Base-by-base conservation (phyloP, 2,888 invertebrate species). In the Pandemis corylana region DNA sequence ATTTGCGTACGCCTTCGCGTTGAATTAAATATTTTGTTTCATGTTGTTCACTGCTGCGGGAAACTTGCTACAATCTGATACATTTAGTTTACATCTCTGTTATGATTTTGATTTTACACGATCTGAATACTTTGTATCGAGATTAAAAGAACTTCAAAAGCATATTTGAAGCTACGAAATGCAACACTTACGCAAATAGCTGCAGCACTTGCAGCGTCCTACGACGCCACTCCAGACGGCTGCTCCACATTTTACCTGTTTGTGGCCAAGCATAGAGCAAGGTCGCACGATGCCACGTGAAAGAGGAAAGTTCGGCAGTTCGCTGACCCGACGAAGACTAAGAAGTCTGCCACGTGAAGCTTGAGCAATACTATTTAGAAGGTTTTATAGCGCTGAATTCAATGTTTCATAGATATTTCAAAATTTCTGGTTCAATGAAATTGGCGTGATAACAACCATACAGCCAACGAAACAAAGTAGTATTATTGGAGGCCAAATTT, bases 21-120 rank as follows among this genome's bases (percentile, higher is more conserved):
- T 20, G 46, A 67, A 67, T 62, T 53, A 56, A 66, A 75, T 67
- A 63, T 56, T 67, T 63, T 36, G 70, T 56, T 62, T 63, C 20
- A 53, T 51, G 42, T 49, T 68, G 9, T 51, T 56, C 36, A 20
- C 12, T 42, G 53, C 42, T 49, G 49, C 64, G 53, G 13, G 2
- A 41, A 41, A 15, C 41, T 36, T 53, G 53, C 51, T 51, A 20
- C 56, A 7, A 10, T 59, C 28, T 59, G 59, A 9, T 59, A 9
- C 28, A 4, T 59, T 28, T 59, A 9, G 28, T 59, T 59, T 28
- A 10, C 56, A 20, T 59, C 6, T 28, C 1, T 28, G 10, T 59
- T 59, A 59, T 28, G 15, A n/a, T 7, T 56, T 28, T 28, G 5
- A 28, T 59, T 28, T 59, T 12, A 12, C 59, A 28, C 10, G 10